These are phyloP conservation scores for Cinclus mexicanus DNA, from an alignment of 2,113 vertebrate genomes.

Conservation along the genomic window DNA sequence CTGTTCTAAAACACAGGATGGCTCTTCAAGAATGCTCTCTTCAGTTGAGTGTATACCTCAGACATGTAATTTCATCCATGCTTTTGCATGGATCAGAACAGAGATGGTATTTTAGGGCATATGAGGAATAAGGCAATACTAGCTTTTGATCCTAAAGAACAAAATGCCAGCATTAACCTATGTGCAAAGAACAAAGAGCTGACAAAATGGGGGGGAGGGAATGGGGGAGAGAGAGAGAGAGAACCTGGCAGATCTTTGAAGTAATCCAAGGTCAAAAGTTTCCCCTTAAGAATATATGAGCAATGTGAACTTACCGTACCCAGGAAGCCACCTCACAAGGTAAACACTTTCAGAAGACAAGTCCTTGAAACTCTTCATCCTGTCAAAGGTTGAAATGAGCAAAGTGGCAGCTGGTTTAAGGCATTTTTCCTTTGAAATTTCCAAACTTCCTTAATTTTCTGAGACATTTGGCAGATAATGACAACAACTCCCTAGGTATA, in stretches of 20 bases:
- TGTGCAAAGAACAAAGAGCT: conserved; percentile 7
- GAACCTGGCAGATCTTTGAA: conserved; percentile 38
- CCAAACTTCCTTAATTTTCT: conserved; percentile 3
- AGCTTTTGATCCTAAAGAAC: conserved; percentile 36
- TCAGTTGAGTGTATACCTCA: not conserved
- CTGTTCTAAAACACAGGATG: not conserved
- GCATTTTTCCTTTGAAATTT: not conserved
- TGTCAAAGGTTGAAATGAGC: conserved; percentile 28
- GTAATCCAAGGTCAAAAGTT: conserved; percentile 56
- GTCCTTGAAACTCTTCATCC: conserved; percentile 9
- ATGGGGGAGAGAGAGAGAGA: not conserved
- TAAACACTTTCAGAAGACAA: conserved; percentile 52
- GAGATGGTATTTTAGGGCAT: not conserved
- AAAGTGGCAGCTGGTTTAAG: not conserved
- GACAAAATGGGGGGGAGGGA: not conserved
- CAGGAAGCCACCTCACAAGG: conserved; percentile 47
- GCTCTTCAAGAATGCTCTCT: not conserved
- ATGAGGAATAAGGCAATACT: not conserved
- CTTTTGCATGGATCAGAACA: not conserved
- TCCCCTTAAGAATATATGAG: conserved; percentile 28
- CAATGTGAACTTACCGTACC: conserved; percentile 26
- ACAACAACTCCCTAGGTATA: not conserved
- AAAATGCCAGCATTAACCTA: conserved; percentile 35
- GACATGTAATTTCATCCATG: not conserved
- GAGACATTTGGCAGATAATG: not conserved